Evolutionary conservation across 2,888 invertebrate genomes (phyloP), one percentile per base, ranked within the genome.

Genomic region (Parnassius orleans): DNA sequence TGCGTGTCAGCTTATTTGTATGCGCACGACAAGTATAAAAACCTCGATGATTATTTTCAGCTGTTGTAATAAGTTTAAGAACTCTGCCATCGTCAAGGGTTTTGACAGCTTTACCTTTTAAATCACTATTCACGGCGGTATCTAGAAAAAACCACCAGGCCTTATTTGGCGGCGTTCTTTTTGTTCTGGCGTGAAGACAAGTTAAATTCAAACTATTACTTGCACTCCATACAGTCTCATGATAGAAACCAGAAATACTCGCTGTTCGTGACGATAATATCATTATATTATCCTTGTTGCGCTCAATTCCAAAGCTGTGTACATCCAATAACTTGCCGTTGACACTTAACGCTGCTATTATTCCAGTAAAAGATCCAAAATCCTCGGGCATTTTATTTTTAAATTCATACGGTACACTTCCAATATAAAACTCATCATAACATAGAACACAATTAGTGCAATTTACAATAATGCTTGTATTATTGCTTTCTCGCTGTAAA

Each of bases 11-110:
- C 57, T 75, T 83, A 50, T 80, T 80, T 48, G 70, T 74, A 63
- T 83, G 81, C 1, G 82, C 81, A 54, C 90, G 77, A 66, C 90
- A 91, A 3, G 90, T 90, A 63, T 89, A 90, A 68, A 88, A 90
- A 2, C 90, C 89, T 72, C 83, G 74, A 9, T 85, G 71, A 54
- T 88, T 82, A 53, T 83, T 81, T 57, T 83, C 76, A 3, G 79
- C 81, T 58, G 79, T 72, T 1, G 87, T 81, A 2, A 81, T 72
- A 10, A 90, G 76, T 64, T 80, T 79, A 2, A 89, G 75, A 1
- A 90, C 78, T 69, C 78, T 80, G 1, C 88, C 89, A 60, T 90
- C 80, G 57, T 90, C 86, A 1, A 78, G 62, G 1, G 82, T 78
- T 53, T 80, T 77, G 5, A 82, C 66, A 47, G 75, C 67, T 65